Percentiles rank a stretch among this genome's conserved stretches.
Evolutionary conservation across 2,888 invertebrate genomes (phyloP).

Genomic region (Eupithecia insigniata): DNA sequence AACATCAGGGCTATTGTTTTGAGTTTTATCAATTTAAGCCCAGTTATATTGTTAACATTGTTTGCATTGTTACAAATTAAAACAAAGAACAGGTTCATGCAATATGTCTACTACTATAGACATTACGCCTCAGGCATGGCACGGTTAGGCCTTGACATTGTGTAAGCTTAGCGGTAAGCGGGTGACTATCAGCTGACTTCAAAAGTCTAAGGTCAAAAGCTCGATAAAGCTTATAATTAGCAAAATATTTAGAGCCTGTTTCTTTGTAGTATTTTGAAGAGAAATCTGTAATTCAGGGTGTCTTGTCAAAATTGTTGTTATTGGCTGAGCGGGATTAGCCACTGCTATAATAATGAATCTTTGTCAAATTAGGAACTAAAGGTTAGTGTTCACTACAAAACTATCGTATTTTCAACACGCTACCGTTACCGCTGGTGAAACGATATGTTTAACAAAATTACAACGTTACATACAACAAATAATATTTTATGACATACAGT

Average conservation of each 20-base stretch:
- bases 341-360: background rate
- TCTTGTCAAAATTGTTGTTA: background rate
- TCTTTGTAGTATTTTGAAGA: background rate
- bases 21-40: constrained; percentile 30
- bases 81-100: constrained; percentile 33
- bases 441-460: constrained; percentile 64
- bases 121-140: constrained; percentile 20
- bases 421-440: constrained; percentile 53
- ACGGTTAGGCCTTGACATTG: constrained; percentile 4
- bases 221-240: background rate
- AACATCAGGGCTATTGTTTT: constrained; percentile 33
- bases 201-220: background rate
- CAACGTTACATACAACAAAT: constrained; percentile 39
- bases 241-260: background rate
- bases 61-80: constrained; percentile 33
- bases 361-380: background rate
- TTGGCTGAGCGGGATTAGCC: background rate
- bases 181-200: background rate
- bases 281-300: background rate
- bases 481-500: constrained; percentile 42
- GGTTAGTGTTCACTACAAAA: background rate
- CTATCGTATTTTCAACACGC: background rate
- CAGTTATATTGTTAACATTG: constrained; percentile 36
- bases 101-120: constrained; percentile 29
- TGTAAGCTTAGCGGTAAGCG: constrained; percentile 16